Base-by-base conservation (phyloP, 2,888 invertebrate genomes). In the Chrysolina americana region DNA sequence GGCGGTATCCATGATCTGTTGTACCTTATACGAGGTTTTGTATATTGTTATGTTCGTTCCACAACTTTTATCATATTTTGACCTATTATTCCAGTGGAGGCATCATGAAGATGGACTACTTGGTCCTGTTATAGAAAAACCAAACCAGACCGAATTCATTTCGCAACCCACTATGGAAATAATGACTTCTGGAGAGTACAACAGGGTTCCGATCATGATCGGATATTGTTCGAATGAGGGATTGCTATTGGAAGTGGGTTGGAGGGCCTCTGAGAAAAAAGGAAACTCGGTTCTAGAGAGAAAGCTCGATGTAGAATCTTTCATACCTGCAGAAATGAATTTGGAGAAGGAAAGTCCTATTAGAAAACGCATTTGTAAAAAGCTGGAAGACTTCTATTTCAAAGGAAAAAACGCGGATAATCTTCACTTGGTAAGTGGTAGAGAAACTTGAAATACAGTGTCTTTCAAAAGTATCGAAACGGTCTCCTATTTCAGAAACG, bases 121-220 rank as follows among this genome's bases (percentile, higher is more conserved):
- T 2, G 53, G 53, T 21, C 72, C 72, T 0, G 44, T 50, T 36
- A 41, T 75, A 50, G 75, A 75, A 44, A 62, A 56, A 17, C 71
- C 73, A 4, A 73, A 76, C 41, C n/a, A 56, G 41, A 68, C 76
- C 0, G 70, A 70, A 15, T 23, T 76, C 11, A 17, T 76, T 9
- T 63, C 65, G 11, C 6, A 65, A 10, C 36, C 28, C 13, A 66
- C 76, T 8, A 48, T 19, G 6, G 28, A 70, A 64, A 6, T 76
- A 41, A 11, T 76, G 4, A 19, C 15, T n/a, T 56, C 64, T 59
- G 73, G 76, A 5, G 15, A 70, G 47, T 87, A 84, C 76, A 84
- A 81, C 41, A 81, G 85, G 70, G 85, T 88, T 3, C 88, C 88
- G 1, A 41, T 74, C 6, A 73, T 83, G 11, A 69, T 79, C 36